Evolutionary conservation across 2,113 vertebrate genomes (phyloP).

Genomic region (Poeciliopsis retropinna): DNA sequence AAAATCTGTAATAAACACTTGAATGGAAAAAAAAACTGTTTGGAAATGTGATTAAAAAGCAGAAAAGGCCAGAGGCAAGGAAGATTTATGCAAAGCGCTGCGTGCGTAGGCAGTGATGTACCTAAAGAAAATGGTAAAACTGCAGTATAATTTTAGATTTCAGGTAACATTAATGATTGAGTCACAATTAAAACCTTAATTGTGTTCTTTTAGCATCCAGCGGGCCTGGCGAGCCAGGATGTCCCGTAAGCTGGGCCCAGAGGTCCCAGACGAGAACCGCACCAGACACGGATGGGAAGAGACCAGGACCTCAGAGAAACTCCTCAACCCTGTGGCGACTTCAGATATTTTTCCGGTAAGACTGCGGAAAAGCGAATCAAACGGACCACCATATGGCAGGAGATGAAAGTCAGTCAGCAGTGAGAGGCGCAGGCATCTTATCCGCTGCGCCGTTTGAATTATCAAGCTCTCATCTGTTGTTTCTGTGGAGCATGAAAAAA

Average conservation of each 20-base stretch:
- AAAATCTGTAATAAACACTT: neutral
- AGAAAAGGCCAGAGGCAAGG: too few species aligned
- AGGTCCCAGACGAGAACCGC: constrained; percentile 32
- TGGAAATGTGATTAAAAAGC: neutral
- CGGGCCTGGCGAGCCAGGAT: constrained; percentile 73
- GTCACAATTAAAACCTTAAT: neutral
- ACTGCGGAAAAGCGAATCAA: neutral
- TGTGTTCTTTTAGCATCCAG: constrained; percentile 69
- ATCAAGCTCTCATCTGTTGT: constrained; percentile 32
- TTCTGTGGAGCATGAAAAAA: constrained; percentile 11
- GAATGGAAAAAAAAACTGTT: neutral
- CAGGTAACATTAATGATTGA: neutral
- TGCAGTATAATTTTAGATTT: neutral
- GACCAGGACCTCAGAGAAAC: constrained; percentile 32
- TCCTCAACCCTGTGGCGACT: constrained; percentile 46
- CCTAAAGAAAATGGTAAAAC: neutral
- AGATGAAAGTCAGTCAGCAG: constrained; percentile 14
- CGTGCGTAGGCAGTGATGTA: neutral
- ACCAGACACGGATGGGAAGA: constrained; percentile 16
- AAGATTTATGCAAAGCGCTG: too few species aligned
- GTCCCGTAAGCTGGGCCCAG: constrained; percentile 47
- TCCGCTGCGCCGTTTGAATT: constrained; percentile 7
- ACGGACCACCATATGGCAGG: constrained; percentile 7
- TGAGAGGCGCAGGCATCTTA: constrained; percentile 9
- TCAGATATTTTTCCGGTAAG: constrained; percentile 64